Evolutionary conservation across 1,140 invertebrate species (phyloP), one percentile per base, ranked within the genome.

Genomic region (Drosophila simulans): DNA sequence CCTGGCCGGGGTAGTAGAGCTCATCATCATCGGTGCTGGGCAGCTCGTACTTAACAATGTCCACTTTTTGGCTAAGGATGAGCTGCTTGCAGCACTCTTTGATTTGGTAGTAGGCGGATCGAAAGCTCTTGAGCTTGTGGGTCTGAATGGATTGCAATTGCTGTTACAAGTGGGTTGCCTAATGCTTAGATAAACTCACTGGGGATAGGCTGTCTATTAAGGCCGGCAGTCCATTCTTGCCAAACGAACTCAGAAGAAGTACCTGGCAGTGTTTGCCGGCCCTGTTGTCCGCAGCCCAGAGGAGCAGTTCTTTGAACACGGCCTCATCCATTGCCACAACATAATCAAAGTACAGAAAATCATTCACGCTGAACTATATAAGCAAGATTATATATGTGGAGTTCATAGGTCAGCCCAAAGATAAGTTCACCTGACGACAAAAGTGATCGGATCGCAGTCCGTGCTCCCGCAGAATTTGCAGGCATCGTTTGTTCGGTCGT

Each of bases 51-150:
- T 35, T 70, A 0, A 88, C 58, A 10, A 89, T 84, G 15, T 57
- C 54, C 2, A 84, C 77, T 4, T 80, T 68, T n/a, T 80, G 73
- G 8, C 65, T 73, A 11, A 89, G 51, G 8, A 89, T 77, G 0
- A 89, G 49, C 12, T 84, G 48, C 43, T 89, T 89, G 68, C 84
- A 89, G 46, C 77, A 89, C 25, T 84, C 73, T 45, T 89, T 89
- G 25, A 89, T 84, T 2, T 71, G 72, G 49, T 84, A 89, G 15
- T 90, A 89, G 12, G 80, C 80, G 0, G 5, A 20, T 0, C 84
- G 69, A 34, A 89, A 89, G 4, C 7, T 20, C 11, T 56, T 77
- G 2, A 89, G 17, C 31, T 85, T 90, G 42, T 27, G 31, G 11
- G 57, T 77, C 81, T 85, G 12, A 0, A 51, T 15, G 11, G 11